Base-by-base conservation (phyloP, 2,888 invertebrate species). In the Busseola fusca region DNA sequence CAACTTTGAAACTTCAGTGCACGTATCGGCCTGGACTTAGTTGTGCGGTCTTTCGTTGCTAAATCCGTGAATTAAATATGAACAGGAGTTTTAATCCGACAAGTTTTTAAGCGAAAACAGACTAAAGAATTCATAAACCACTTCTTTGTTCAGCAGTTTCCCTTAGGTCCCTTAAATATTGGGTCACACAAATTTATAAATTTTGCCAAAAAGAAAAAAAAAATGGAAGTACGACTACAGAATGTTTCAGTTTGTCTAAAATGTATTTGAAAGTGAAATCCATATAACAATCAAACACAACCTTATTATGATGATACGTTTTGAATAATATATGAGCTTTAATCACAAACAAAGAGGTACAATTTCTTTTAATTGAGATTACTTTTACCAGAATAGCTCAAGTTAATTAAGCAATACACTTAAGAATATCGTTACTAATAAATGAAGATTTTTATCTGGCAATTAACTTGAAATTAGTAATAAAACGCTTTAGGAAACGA, bases 61-160 rank as follows among this genome's bases (percentile, higher is more conserved):
- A 78, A 80, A 72, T 63, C 66, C 62, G 25, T 60, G 75, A 72
- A 78, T 75, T 72, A 74, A 81, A 78, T 74, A 80, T 81, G 65
- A 81, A 64, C 48, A 62, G 50, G 64, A 69, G 54, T 67, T 67
- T 81, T 69, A 72, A 71, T 66, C 64, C 40, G 50, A 66, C 54
- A 75, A 81, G 54, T 81, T 70, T 67, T 69, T 42, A 57, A 60
- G 63, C 37, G 42, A 34, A 62, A 62, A 65, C 37, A 50, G 21
- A 68, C 42, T 74, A 21, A 66, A 71, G 52, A 79, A 75, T 79
- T 69, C 37, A 56, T 67, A 18, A 64, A 45, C 21, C 30, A 62
- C 34, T 65, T 56, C 27, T 73, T 65, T 42, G 40, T 76, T 60
- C 34, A 27, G 25, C 37, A 60, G 16, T 71, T 76, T 50, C 18